Base-by-base conservation (phyloP, 2,797 vertebrate genomes). In the Poecile montanus region DNA sequence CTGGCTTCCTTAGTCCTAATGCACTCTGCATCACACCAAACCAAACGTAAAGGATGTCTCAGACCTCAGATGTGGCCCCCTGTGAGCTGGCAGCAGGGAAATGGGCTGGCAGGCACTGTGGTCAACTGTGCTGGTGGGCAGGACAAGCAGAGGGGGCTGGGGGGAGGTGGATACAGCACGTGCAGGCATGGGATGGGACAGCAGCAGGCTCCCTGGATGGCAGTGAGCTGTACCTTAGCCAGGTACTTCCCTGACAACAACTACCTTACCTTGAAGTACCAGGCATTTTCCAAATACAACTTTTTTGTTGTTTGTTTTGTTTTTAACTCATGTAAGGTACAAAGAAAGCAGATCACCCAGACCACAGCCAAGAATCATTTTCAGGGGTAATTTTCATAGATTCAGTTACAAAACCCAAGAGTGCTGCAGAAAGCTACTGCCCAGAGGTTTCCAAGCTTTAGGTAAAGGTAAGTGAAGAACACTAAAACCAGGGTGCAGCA, bases 101-200 rank as follows among this genome's bases (percentile, higher is more conserved):
- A 32, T 0, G 0, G 65, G 38, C 26, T 57, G n/a, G 65, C 23
- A n/a, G 32, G 21, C 11, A 7, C 1, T 8, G 45, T 19, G 11
- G 25, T 14, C 16, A 34, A 60, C 8, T 19, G 30, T 57, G 10
- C 30, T 34, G 34, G n/a, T 9, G 25, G 40, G 66, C 53, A 85
- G 47, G 18, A 48, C 38, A 53, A 47, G 27, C 22, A 22, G 47
- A 42, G 29, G 9, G 60, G 21, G 8, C 19, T 1, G 3, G 0
- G 9, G 18, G 9, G 17, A 50, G 11, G 10, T 3, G 10, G 26
- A 25, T 2, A 3, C 16, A 54, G 60, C 29, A 27, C 0, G 5
- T 10, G 29, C 34, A 73, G n/a, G 40, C 2, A 4, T 4, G 8
- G 56, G 22, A 21, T 53, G 29, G 16, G 36, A 81, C 0, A 13